Evolutionary conservation across 1,140 invertebrate species (phyloP).

Genomic region (Papilio polyxenes): DNA sequence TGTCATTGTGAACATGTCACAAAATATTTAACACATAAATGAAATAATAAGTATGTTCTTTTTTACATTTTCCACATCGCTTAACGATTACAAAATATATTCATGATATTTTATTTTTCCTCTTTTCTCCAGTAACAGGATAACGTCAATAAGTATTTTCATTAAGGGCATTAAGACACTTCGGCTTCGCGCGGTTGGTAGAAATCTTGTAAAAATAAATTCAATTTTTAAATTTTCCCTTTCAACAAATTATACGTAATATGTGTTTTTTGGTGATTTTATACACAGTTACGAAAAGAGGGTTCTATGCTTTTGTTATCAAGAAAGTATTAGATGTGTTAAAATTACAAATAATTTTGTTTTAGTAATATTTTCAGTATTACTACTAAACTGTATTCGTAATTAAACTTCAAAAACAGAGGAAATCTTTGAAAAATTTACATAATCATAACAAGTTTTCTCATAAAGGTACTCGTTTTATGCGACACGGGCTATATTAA

Average conservation of each 20-base stretch:
- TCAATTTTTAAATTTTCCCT: conserved; percentile 21
- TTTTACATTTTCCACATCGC: conserved; percentile 4
- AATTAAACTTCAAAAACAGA: background rate
- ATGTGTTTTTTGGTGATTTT: conserved; percentile 7
- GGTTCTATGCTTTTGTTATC: background rate
- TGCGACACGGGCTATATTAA: background rate
- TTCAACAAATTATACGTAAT: conserved; percentile 10
- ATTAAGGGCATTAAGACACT: conserved; percentile 26
- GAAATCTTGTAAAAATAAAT: conserved; percentile 5
- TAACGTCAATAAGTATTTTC: conserved; percentile 30
- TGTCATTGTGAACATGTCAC: background rate
- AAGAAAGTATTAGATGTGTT: background rate
- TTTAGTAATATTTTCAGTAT: background rate
- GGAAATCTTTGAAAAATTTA: conserved; percentile 5
- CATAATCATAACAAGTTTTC: conserved; percentile 18
- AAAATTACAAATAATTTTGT: background rate
- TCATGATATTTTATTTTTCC: conserved; percentile 29
- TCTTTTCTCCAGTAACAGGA: background rate
- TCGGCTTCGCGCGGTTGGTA: background rate
- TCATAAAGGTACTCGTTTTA: conserved; percentile 24
- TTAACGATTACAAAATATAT: conserved; percentile 6
- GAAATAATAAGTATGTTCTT: conserved; percentile 1
- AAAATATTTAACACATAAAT: conserved; percentile 1
- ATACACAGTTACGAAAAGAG: background rate
- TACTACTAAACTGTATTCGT: background rate